Evolutionary conservation across 2,888 invertebrate genomes (phyloP), one percentile per base, ranked within the genome.

Genomic region (Macaria liturata): DNA sequence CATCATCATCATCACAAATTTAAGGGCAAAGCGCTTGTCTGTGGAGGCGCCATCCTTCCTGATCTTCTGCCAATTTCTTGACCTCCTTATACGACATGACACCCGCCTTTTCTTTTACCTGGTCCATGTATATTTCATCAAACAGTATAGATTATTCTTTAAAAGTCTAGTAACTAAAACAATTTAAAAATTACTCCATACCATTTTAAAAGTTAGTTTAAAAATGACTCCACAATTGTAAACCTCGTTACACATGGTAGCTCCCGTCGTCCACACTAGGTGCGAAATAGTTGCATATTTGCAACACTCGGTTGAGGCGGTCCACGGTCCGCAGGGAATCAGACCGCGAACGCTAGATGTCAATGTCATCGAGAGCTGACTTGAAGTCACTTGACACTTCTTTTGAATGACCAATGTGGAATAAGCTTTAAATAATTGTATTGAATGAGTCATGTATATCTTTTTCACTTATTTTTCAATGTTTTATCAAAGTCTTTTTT

Each of bases 361-460:
- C 86, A 87, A 86, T 86, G 86, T 83, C 85, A 80, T 78, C 76
- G 78, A 81, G 80, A 80, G 80, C 82, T 64, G 63, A 61, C 56
- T 54, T 56, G 31, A 49, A 54, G 49, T 51, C 39, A 46, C 53
- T 50, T 40, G 56, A 60, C 44, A 54, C 48, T 57, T 52, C 48
- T 48, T 46, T 48, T 54, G 46, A 54, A 49, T 46, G 37, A 5
- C 37, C 40, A 32, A 44, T 53, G 42, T 39, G 53, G 40, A 49
- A 53, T 6, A 32, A 20, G 9, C 51, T 6, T 57, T 40, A 52
- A 31, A 46, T 8, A n/a, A 49, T 20, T 20, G 20, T 20, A 2
- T 20, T 20, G 20, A 20, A 20, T 20, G 20, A 20, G 20, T 20
- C 20, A 20, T 20, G 20, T 20, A 20, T 20, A 20, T 20, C 20